Conservation (phyloP, 2,888 invertebrate genomes). For the Apomyelois bistriatella region DNA sequence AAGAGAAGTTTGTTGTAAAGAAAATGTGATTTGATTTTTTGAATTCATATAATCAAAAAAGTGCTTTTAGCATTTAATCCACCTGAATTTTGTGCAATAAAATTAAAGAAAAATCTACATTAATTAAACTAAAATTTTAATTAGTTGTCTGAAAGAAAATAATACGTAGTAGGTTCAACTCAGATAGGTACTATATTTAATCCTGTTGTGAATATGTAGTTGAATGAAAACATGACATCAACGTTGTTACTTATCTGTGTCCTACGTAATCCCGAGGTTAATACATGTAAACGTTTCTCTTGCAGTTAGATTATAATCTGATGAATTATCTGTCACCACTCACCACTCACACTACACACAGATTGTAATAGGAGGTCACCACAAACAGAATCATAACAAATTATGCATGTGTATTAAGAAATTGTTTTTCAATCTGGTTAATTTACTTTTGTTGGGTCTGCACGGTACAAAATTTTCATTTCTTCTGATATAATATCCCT, state of each 20-base stretch:
- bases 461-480: no score
- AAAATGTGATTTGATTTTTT: constrained; percentile 39
- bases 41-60: no score
- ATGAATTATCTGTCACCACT: constrained; percentile 3
- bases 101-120: no score
- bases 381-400: background rate
- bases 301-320: constrained; percentile 6
- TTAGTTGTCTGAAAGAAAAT: no score
- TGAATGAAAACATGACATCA: constrained; percentile 2
- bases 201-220: background rate
- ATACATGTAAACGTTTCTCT: constrained; percentile 4
- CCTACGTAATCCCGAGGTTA: constrained; percentile 4
- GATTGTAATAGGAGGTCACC: background rate
- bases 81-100: no score
- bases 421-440: no score
- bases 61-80: no score
- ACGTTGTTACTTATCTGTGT: background rate
- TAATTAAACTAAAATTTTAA: no score
- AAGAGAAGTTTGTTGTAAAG: constrained; percentile 41
- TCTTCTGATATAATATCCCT: no score
- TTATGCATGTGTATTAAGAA: background rate
- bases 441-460: no score
- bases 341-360: background rate
- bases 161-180: no score
- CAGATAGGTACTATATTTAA: no score